Evolutionary conservation across 1,140 invertebrate genomes (phyloP).

Genomic region (Oscheius sp.): DNA sequence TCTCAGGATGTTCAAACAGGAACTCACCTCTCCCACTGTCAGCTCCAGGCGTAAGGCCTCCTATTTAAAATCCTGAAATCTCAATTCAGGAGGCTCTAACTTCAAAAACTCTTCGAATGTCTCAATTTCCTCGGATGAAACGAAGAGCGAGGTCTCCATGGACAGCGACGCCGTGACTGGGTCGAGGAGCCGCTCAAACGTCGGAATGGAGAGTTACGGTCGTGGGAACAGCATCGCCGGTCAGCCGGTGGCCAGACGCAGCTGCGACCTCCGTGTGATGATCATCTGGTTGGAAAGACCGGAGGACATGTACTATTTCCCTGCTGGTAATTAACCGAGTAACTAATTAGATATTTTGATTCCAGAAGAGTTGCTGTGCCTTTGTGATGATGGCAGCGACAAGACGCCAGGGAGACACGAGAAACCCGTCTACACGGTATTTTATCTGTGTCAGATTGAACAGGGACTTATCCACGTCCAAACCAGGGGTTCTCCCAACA

Average conservation of each 20-base stretch:
- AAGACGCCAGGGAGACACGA: not conserved
- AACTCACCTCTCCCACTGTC: conserved; percentile 9
- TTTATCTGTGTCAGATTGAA: conserved; percentile 21
- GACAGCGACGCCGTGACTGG: not conserved
- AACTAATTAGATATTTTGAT: too few species aligned
- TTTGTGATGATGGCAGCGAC: conserved; percentile 33
- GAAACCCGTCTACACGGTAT: not conserved
- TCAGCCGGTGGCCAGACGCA: conserved; percentile 9
- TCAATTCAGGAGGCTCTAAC: conserved; percentile 19
- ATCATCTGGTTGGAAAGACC: conserved; percentile 32
- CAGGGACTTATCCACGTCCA: conserved; percentile 22
- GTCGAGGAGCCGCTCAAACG: not conserved
- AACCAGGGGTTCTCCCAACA: conserved; percentile 24
- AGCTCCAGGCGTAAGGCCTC: conserved; percentile 8
- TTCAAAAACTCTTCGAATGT: conserved; percentile 19
- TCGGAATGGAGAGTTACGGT: conserved; percentile 23
- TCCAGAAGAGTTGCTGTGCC: conserved; percentile 32
- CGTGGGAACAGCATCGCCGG: conserved; percentile 21
- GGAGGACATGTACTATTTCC: conserved; percentile 28
- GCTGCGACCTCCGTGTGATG: conserved; percentile 11
- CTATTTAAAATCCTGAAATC: not conserved
- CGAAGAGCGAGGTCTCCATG: not conserved
- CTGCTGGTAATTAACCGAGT: too few species aligned
- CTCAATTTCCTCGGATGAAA: conserved; percentile 16
- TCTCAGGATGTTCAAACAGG: conserved; percentile 31